These are phyloP conservation scores for Tyria jacobaeae DNA, from an alignment of 2,888 invertebrate genomes.

Conservation along the genomic window DNA sequence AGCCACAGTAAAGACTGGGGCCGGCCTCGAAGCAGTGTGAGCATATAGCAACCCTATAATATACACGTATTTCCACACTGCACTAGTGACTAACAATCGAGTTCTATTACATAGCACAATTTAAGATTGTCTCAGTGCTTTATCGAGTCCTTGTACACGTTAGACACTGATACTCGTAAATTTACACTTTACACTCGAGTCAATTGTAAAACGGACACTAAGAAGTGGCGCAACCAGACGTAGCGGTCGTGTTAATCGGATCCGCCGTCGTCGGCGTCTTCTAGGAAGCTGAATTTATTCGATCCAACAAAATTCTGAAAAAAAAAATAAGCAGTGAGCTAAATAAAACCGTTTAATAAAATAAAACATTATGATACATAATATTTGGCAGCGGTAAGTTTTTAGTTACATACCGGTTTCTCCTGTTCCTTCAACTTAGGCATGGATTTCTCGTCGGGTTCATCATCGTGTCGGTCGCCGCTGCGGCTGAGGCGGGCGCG, in stretches of 20 bases:
- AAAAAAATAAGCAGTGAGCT: constrained; percentile 39
- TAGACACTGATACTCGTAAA: constrained; percentile 76
- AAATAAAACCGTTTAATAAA: too few relatives aligned
- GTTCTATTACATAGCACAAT: constrained; percentile 79
- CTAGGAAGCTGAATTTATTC: constrained; percentile 92
- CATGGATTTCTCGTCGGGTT: constrained; percentile 79
- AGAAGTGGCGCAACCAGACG: constrained; percentile 59
- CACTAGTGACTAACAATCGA: constrained; percentile 72
- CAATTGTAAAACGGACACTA: constrained; percentile 70
- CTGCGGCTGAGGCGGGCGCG: constrained; percentile 66
- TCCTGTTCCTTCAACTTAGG: constrained; percentile 91
- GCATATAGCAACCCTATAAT: constrained; percentile 73
- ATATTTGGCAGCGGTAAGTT: background rate
- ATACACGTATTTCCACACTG: constrained; percentile 74
- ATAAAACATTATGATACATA: background rate
- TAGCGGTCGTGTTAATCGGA: constrained; percentile 70
- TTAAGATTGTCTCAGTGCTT: constrained; percentile 71
- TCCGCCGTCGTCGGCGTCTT: constrained; percentile 88
- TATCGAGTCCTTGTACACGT: constrained; percentile 66
- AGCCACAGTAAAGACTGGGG: constrained; percentile 75
- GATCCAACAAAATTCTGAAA: constrained; percentile 90
- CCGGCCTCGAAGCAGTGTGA: constrained; percentile 71
- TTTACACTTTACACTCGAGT: constrained; percentile 85
- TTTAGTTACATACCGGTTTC: constrained; percentile 87
- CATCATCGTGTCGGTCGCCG: constrained; percentile 66